These are phyloP conservation scores for Motacilla alba DNA, from an alignment of 2,113 vertebrate genomes.

Conservation along the genomic window DNA sequence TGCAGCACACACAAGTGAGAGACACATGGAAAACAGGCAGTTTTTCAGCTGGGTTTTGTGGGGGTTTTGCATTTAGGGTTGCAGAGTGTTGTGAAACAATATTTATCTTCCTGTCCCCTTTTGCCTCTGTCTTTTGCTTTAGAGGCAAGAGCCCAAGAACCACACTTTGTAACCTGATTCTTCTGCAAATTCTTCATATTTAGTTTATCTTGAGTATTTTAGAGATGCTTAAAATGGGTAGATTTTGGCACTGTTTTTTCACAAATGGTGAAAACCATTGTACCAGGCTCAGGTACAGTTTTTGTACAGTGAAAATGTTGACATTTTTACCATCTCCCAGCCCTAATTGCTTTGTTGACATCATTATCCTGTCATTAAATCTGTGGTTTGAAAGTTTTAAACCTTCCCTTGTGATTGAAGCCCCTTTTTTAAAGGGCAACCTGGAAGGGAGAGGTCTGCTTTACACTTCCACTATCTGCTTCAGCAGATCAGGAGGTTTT, in stretches of 20 bases:
- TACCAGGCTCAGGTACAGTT: not conserved
- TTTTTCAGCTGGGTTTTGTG: not conserved
- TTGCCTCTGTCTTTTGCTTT: not conserved
- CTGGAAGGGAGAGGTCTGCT: not conserved
- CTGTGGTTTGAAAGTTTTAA: not conserved
- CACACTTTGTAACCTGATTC: not conserved
- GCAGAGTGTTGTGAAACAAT: not conserved
- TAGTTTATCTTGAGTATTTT: not conserved
- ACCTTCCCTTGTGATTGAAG: not conserved
- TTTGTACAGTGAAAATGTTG: not conserved
- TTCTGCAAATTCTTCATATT: not conserved
- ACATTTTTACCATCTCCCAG: not conserved
- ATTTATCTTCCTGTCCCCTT: not conserved
- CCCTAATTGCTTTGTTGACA: not conserved
- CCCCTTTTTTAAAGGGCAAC: not conserved
- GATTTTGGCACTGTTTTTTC: not conserved
- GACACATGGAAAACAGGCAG: rapidly evolving
- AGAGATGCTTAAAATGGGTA: not conserved
- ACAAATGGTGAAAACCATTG: not conserved
- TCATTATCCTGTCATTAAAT: not conserved
- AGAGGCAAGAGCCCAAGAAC: not conserved
- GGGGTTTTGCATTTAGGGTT: not conserved
- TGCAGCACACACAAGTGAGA: not conserved
- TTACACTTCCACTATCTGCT: not conserved
- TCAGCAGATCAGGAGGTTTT: not conserved